These are phyloP conservation scores for Graptemys geographica DNA, from an alignment of 2,797 vertebrate genomes.

Conservation along the genomic window DNA sequence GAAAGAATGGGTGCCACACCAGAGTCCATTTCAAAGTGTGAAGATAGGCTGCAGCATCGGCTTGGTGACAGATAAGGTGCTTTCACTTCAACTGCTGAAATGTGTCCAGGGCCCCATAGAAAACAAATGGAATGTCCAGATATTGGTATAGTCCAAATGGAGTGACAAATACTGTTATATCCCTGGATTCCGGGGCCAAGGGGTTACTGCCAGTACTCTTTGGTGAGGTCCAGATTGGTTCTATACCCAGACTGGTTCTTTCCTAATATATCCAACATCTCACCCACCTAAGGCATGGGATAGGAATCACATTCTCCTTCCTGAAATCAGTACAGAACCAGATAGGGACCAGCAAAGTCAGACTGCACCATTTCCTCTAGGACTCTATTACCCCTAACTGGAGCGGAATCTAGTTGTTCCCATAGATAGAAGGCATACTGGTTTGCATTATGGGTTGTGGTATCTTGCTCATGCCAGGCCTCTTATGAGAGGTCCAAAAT, in stretches of 20 bases:
- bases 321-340: not conserved
- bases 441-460: too few species aligned
- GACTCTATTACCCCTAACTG: not conserved
- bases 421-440: too few species aligned
- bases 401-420: too few species aligned
- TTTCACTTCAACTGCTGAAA: not conserved
- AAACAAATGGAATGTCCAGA: not conserved
- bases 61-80: too few species aligned
- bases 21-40: not conserved
- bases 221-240: not conserved
- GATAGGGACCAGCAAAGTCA: not conserved
- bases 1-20: not conserved
- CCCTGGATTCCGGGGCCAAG: not conserved
- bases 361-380: not conserved
- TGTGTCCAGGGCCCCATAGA: not conserved
- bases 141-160: not conserved
- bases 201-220: not conserved
- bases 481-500: too few species aligned
- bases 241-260: not conserved
- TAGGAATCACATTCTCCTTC: not conserved
- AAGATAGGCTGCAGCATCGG: constrained; percentile 16
- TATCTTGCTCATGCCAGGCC: too few species aligned
- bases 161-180: not conserved
- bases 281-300: not conserved
- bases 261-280: not conserved